Percentiles rank a stretch among this genome's conserved stretches.
Conservation (phyloP, 2,113 vertebrate genomes). For the Pao palembangensis region DNA sequence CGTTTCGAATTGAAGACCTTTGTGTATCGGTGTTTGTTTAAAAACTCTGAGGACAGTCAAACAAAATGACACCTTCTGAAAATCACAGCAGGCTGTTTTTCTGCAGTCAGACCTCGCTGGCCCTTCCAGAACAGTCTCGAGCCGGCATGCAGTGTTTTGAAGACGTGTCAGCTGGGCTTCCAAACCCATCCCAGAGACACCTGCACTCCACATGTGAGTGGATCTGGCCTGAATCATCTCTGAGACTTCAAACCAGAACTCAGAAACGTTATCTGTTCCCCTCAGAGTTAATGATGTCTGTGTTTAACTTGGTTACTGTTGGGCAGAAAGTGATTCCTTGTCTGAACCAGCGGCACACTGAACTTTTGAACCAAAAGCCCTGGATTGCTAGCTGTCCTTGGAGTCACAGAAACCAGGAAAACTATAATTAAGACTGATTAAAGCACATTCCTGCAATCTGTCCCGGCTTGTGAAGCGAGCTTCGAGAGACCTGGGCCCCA, state of each 20-base stretch:
- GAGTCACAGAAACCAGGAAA: constrained; percentile 44
- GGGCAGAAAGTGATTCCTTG: constrained; percentile 19
- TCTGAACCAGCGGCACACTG: constrained; percentile 46
- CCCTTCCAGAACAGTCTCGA: constrained; percentile 43
- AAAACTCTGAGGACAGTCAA: constrained; percentile 13
- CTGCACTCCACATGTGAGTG: constrained; percentile 40
- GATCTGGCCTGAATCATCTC: constrained; percentile 55
- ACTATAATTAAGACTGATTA: constrained; percentile 62
- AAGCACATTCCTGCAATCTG: constrained; percentile 60
- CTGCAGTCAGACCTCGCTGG: constrained; percentile 51
- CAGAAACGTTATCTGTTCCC: no score
- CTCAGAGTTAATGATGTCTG: not conserved
- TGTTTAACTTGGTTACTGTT: constrained; percentile 35
- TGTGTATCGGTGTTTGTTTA: no score
- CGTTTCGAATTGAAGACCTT: not conserved
- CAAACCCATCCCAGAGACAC: constrained; percentile 52
- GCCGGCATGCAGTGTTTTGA: constrained; percentile 52
- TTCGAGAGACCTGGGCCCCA: constrained; percentile 14
- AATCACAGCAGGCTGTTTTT: constrained; percentile 41
- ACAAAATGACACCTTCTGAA: constrained; percentile 20
- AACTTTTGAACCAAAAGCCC: constrained; percentile 59
- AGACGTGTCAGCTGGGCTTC: constrained; percentile 55
- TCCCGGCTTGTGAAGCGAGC: constrained; percentile 58
- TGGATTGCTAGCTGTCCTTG: constrained; percentile 64
- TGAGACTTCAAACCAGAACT: constrained; percentile 29